These are phyloP conservation scores for Mus minutoides DNA, from an alignment of 2,797 vertebrate species.

Conservation along the genomic window DNA sequence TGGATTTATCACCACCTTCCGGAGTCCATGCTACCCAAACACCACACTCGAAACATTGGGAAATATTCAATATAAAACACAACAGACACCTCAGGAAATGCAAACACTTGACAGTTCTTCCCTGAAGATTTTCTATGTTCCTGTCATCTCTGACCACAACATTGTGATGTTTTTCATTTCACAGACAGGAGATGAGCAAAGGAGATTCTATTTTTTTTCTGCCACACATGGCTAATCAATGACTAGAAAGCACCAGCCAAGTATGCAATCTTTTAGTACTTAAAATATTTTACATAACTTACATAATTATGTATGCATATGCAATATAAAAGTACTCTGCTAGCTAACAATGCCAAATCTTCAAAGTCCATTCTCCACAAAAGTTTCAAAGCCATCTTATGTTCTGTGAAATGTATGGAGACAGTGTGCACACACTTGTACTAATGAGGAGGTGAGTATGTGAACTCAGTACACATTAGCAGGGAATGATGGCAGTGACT, in stretches of 20 bases:
- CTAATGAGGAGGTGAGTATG: fast-evolving
- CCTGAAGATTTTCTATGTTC: neutral
- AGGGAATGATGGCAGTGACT: neutral
- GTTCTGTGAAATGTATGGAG: neutral
- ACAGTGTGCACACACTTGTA: no score
- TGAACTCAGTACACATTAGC: neutral
- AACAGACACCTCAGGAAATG: neutral
- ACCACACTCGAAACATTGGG: neutral
- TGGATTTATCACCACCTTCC: neutral
- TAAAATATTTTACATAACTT: slow-evolving; percentile 21
- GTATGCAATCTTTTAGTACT: neutral
- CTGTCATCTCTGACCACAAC: neutral
- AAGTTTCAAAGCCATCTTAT: neutral
- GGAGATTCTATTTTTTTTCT: neutral
- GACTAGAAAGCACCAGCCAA: neutral
- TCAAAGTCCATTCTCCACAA: neutral
- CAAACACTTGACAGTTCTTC: neutral
- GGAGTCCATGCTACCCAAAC: neutral
- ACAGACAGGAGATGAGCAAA: neutral
- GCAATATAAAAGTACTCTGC: neutral
- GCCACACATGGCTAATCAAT: neutral
- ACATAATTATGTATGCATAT: neutral
- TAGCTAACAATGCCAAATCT: neutral
- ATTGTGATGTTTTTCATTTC: neutral
- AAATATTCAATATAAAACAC: neutral